Percentiles rank a stretch among this genome's conserved stretches.
phyloP scores from a whole-genome alignment of 2,797 vertebrate species.

The Aythya fuligula region DNA sequence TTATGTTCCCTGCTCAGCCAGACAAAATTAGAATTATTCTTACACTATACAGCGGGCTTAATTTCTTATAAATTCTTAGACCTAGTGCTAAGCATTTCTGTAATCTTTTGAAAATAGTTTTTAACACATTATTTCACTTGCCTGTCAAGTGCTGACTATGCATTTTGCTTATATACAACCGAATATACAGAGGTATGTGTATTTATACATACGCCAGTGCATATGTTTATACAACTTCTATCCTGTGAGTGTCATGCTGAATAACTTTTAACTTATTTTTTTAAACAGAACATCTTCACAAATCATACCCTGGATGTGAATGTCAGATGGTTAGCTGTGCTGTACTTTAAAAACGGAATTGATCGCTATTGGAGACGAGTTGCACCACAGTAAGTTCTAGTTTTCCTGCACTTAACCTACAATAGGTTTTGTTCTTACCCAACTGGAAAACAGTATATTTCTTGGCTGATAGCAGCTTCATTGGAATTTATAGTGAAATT shows the following conservation, averaged over 20 bases:
- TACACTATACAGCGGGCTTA: rapidly evolving
- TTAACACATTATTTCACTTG: not conserved
- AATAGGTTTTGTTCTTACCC: not conserved
- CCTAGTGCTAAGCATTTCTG: not conserved
- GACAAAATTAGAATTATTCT: not conserved
- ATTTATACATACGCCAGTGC: not conserved
- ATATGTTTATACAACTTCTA: not conserved
- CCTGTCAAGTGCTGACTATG: not conserved
- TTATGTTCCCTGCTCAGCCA: not conserved
- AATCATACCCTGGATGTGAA: slow-evolving; percentile 95
- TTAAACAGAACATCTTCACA: slow-evolving; percentile 93
- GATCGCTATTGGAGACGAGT: slow-evolving; percentile 98
- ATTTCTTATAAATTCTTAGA: not conserved
- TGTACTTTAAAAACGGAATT: slow-evolving; percentile 99
- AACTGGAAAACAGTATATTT: not conserved
- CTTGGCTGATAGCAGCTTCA: not conserved
- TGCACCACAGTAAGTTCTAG: slow-evolving; percentile 91
- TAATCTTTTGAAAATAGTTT: not conserved
- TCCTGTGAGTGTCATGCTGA: not conserved
- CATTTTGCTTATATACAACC: not conserved
- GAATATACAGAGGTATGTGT: rapidly evolving
- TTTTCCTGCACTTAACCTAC: not conserved
- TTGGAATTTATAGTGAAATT: not conserved
- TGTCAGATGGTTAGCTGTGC: slow-evolving; percentile 95
- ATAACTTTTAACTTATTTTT: not conserved